A percentile compares a stretch with the other conserved stretches of the same genome.
Evolutionary conservation across 2,888 invertebrate genomes (phyloP).

Genomic region (Chloroclysta siterata): DNA sequence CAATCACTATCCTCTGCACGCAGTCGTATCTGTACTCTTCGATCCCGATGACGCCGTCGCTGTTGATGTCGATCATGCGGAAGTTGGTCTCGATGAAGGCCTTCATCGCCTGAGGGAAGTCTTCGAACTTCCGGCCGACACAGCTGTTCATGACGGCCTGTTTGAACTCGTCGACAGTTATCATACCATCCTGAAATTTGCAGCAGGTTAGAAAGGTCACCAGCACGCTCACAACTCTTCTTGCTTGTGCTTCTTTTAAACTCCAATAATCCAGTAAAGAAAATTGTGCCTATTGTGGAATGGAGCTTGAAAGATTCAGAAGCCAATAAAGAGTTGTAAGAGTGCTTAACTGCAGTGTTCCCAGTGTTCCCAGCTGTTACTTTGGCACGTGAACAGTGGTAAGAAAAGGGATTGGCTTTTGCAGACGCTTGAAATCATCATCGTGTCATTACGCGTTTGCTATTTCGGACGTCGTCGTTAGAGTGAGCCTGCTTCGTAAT

Average conservation of each 20-base stretch:
- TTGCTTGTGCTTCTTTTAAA: background rate
- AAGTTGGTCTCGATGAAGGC: constrained; percentile 94
- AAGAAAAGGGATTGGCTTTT: background rate
- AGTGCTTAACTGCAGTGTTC: background rate
- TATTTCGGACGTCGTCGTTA: too few species aligned
- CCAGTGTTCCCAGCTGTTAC: constrained; percentile 2
- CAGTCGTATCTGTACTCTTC: constrained; percentile 94
- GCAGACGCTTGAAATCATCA: background rate
- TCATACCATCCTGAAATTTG: constrained; percentile 89
- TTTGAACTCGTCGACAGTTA: constrained; percentile 93
- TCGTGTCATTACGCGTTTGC: too few species aligned
- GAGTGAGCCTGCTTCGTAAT: too few species aligned
- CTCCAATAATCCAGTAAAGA: background rate
- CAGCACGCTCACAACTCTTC: background rate
- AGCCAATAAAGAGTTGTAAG: background rate
- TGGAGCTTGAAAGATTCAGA: background rate
- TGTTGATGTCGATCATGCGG: constrained; percentile 91
- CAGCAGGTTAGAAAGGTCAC: background rate
- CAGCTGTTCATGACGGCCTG: constrained; percentile 91
- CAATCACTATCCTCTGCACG: constrained; percentile 91
- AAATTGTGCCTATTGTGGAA: too few species aligned
- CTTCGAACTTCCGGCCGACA: constrained; percentile 90
- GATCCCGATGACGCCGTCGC: constrained; percentile 90
- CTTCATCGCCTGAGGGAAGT: constrained; percentile 94
- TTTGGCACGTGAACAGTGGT: background rate